Base-by-base conservation (phyloP, 2,888 invertebrate genomes). In the Steinernema scapterisci region DNA sequence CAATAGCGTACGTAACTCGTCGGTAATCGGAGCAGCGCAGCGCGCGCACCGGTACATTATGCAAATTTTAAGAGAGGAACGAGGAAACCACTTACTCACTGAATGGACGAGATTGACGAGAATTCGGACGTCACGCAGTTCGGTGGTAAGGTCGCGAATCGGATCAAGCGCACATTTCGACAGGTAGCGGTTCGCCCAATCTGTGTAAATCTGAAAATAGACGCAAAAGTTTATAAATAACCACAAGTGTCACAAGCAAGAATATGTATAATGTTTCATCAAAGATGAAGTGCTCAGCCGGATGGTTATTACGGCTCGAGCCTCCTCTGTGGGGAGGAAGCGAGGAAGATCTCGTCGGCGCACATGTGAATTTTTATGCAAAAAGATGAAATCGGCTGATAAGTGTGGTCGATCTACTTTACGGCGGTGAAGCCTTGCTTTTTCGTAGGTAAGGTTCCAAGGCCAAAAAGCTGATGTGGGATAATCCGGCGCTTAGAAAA, bases 121-220 rank as follows among this genome's bases (percentile, higher is more conserved):
- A 21, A 79, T 76, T 25, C 80, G 81, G 52, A 82, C 84, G 74
- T 84, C 80, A 48, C 83, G 76, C 51, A 85, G 78, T 45, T 85
- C 85, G 71, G 79, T 77, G 19, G 83, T 79, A 45, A 85, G 78
- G 74, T 85, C 84, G n/a, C 76, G 77, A 56, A 85, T 81, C 31
- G 81, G 81, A 19, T 75, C 71, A 31, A 76, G 73, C 46, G 75
- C 72, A 25, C 77, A 77, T 73, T 81, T 81, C 44, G 79, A 70
- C 48, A 85, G 78, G 56, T 82, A 81, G 31, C 82, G 81, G 63
- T 85, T 85, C 51, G 83, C 82, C 84, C 84, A 85, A 70, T 84
- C 82, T 13, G 85, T 85, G 79, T 85, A 85, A 73, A 85, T 80
- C 85, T 85, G 81, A 77, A 85, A 48, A n/a, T 48, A 48, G 19